phyloP scores from a whole-genome alignment of 2,113 vertebrate species.

The Phocoena sinus region DNA sequence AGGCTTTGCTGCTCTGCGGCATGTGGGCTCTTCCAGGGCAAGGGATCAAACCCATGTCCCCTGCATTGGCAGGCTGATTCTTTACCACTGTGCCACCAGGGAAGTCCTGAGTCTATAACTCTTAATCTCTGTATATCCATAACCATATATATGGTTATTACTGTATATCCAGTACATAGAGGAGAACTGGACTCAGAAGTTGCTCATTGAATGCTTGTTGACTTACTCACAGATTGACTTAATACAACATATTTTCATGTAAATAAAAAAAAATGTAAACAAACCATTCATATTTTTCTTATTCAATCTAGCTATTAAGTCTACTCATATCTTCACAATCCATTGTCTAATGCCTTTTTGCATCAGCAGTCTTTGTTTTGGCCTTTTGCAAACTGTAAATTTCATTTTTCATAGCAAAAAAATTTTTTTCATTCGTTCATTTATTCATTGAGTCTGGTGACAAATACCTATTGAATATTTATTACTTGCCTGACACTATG shows the following conservation, averaged over 20 bases:
- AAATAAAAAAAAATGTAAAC: background rate
- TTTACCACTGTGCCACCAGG: no score
- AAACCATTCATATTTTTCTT: background rate
- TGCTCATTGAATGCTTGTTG: background rate
- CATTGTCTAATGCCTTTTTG: background rate
- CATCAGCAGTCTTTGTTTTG: background rate
- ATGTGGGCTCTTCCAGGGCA: no score
- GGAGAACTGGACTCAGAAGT: background rate
- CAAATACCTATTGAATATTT: background rate
- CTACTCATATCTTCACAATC: background rate
- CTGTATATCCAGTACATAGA: background rate
- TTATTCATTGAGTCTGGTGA: background rate
- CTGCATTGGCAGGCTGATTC: no score
- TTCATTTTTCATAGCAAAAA: background rate
- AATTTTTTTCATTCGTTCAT: background rate
- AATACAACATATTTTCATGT: background rate
- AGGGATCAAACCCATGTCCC: no score
- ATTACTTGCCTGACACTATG: background rate
- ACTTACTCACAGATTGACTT: background rate
- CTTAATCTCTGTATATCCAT: no score
- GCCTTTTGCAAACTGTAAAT: background rate
- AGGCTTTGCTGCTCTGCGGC: no score
- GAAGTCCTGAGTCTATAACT: no score
- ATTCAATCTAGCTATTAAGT: no score
- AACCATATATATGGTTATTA: background rate